Conservation (phyloP, 2,888 invertebrate genomes). For the Alentia gelatinosa region DNA sequence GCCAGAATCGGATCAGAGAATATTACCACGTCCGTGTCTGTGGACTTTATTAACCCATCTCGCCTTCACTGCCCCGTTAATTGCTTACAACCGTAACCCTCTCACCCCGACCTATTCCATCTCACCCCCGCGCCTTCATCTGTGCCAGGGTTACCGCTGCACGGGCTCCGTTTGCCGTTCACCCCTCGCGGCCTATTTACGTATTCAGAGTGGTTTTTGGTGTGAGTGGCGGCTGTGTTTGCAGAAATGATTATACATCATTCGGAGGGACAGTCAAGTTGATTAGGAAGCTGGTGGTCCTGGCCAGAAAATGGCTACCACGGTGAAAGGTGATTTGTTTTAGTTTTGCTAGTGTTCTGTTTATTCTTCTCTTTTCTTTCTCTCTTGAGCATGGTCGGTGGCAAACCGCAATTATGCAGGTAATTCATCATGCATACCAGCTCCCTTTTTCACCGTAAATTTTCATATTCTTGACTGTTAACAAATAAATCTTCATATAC, state of each 20-base stretch:
- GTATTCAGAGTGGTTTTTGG: conserved; percentile 36
- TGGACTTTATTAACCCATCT: too few species aligned
- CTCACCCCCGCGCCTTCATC: too few species aligned
- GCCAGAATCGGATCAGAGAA: too few species aligned
- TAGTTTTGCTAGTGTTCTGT: not conserved
- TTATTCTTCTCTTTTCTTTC: not conserved
- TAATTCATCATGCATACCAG: not conserved
- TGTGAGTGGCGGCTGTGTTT: conserved; percentile 42
- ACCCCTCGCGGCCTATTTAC: not conserved
- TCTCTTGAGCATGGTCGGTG: not conserved
- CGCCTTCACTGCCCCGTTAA: too few species aligned
- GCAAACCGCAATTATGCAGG: not conserved
- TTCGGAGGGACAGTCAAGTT: conserved; percentile 37
- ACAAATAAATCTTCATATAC: too few species aligned
- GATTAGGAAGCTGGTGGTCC: conserved; percentile 34
- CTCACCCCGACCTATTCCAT: too few species aligned
- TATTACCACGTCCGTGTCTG: too few species aligned
- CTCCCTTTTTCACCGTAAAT: too few species aligned
- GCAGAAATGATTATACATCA: conserved; percentile 51
- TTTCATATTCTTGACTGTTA: too few species aligned
- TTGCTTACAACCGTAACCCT: too few species aligned
- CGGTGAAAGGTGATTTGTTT: not conserved
- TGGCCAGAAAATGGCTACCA: not conserved
- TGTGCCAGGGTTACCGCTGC: too few species aligned
- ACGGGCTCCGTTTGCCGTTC: too few species aligned